Conservation (phyloP, 2,888 invertebrate genomes). For the Diloba caeruleocephala region DNA sequence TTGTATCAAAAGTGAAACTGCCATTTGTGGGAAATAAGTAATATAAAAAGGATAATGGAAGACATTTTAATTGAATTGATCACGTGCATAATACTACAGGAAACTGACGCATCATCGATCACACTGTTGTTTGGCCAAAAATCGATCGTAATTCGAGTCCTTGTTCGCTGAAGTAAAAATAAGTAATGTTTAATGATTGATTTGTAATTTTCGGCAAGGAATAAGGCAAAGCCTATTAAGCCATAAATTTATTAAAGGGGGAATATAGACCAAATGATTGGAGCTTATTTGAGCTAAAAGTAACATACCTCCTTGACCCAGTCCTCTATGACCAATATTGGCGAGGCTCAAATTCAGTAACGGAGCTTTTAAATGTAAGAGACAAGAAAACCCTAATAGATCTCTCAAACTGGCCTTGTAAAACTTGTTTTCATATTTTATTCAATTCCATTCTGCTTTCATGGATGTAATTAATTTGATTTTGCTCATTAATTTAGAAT, state of each 20-base stretch:
- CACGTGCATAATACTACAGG: background rate
- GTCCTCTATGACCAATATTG: too few species aligned
- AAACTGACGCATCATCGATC: conserved; percentile 19
- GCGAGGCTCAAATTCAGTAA: too few species aligned
- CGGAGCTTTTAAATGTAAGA: too few species aligned
- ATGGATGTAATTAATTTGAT: conserved; percentile 14
- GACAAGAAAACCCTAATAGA: background rate
- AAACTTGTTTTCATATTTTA: background rate
- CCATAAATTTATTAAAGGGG: too few species aligned
- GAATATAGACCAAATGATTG: too few species aligned
- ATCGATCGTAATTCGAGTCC: conserved; percentile 18
- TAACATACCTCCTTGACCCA: too few species aligned
- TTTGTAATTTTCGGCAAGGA: too few species aligned
- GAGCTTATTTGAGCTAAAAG: too few species aligned
- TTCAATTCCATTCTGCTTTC: background rate
- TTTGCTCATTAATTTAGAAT: conserved; percentile 2
- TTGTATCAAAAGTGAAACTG: background rate
- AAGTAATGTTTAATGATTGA: background rate
- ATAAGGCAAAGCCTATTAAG: too few species aligned
- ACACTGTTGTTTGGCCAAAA: conserved; percentile 12
- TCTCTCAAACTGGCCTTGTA: background rate
- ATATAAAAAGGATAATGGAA: too few species aligned
- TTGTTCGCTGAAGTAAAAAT: background rate
- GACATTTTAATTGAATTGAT: conserved; percentile 8
- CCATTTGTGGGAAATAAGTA: background rate